Base-by-base conservation (phyloP, 2,888 invertebrate genomes). In the Drosophila sordidapex region DNA sequence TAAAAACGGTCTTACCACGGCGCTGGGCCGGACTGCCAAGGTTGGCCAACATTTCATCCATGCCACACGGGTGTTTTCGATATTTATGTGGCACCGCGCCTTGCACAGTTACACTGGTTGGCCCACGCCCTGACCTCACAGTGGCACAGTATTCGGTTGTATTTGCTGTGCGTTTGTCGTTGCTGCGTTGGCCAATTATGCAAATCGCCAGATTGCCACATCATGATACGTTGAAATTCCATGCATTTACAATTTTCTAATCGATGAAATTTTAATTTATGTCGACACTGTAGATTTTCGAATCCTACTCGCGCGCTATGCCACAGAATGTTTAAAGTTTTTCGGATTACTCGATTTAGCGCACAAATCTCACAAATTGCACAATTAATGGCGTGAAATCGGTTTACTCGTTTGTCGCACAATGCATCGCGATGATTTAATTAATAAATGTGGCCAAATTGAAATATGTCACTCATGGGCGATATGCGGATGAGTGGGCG, bases 231-330 rank as follows among this genome's bases (percentile, higher is more conserved):
- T 71, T 68, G 70, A 88, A 91, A 91, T 91, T 91, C 91, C 84
- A 91, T 91, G 91, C 91, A 91, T 91, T 92, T 90, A 87, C 87
- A 92, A 92, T 92, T 91, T 91, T 91, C 91, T 92, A 91, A 91
- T 91, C 92, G 92, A 92, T 91, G 89, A 83, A 90, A 91, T 87
- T 92, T 90, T 89, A 92, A 92, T 91, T 91, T 91, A 89, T 90
- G 87, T 89, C 79, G 82, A 79, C 71, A 69, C 69, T 33, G 25
- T 29, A 60, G 56, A 49, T 67, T 67, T 67, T 36, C 35, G 31
- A 38, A 27, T 40, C 52, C 35, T 21, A 21, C 13, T 25, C 51
- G 10, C 60, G 18, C 27, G 4, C 36, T 53, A 49, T 65, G 29
- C 31, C 38, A 25, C 13, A 35, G 48, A 59, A 79, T 67, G 54